Evolutionary conservation across 2,113 vertebrate species (phyloP).

Genomic region (Hirundichthys speculiger): DNA sequence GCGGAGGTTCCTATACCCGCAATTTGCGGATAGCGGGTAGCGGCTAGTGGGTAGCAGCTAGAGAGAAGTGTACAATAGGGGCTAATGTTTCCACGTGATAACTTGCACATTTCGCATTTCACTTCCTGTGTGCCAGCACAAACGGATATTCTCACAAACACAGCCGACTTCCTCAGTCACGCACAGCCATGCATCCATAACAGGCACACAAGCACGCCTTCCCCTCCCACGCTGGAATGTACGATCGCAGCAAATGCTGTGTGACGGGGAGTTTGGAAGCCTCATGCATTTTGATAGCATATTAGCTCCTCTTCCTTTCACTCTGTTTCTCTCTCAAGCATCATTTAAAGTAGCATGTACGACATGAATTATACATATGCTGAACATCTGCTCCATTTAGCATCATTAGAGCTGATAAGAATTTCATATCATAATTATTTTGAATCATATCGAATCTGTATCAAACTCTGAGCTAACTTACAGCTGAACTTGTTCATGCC

Average conservation of each 20-base stretch:
- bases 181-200: slow-evolving; percentile 2
- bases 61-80: too few relatives aligned
- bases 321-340: slow-evolving; percentile 3
- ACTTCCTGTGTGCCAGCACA: too few relatives aligned
- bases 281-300: slow-evolving; percentile 69
- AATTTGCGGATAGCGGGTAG: too few relatives aligned
- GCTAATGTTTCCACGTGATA: too few relatives aligned
- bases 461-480: too few relatives aligned
- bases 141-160: neutral
- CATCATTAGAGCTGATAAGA: neutral
- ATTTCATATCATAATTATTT: too few relatives aligned
- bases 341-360: neutral
- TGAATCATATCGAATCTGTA: too few relatives aligned
- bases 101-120: too few relatives aligned
- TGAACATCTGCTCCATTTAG: slow-evolving; percentile 1
- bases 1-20: too few relatives aligned
- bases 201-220: slow-evolving; percentile 21
- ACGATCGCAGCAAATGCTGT: slow-evolving; percentile 51
- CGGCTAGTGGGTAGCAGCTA: too few relatives aligned
- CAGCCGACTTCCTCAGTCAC: slow-evolving; percentile 2
- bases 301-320: slow-evolving; percentile 22
- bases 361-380: neutral
- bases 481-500: too few relatives aligned
- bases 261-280: slow-evolving; percentile 34
- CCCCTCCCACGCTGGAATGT: slow-evolving; percentile 13